Percentiles rank a stretch among this genome's conserved stretches.
Conservation (phyloP, 1,140 invertebrate genomes). For the Lordiphosa collinella region DNA sequence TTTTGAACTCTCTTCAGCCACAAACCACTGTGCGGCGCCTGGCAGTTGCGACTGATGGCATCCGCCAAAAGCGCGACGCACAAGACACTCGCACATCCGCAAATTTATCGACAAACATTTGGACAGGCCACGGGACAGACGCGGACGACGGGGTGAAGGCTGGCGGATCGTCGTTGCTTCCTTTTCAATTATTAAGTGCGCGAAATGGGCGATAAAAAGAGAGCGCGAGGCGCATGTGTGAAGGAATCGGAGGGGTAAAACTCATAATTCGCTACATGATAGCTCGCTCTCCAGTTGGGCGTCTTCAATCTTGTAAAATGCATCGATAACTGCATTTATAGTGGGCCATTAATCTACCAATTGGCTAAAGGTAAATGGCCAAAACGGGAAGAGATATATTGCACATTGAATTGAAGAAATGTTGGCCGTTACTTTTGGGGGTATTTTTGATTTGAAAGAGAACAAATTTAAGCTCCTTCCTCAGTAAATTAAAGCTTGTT, state of each 20-base stretch:
- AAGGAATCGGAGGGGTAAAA: conserved; percentile 17
- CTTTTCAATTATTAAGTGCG: conserved; percentile 77
- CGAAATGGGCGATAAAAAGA: conserved; percentile 68
- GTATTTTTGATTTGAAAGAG: not conserved
- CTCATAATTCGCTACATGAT: conserved; percentile 66
- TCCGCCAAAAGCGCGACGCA: conserved; percentile 63
- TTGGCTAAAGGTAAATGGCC: conserved; percentile 53
- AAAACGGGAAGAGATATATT: conserved; percentile 6
- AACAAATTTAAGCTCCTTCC: not conserved
- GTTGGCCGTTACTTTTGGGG: too few species aligned
- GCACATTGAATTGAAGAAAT: not conserved
- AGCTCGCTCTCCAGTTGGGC: conserved; percentile 9
- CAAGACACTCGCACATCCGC: conserved; percentile 76
- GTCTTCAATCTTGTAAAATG: conserved; percentile 64
- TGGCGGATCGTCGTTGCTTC: conserved; percentile 50
- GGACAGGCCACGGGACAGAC: conserved; percentile 50
- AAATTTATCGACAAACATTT: conserved; percentile 79
- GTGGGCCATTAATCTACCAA: conserved; percentile 57
- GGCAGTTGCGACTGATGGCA: conserved; percentile 69
- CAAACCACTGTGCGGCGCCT: conserved; percentile 28
- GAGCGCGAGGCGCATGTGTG: conserved; percentile 41
- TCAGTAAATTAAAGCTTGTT: conserved; percentile 13
- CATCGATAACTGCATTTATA: conserved; percentile 63
- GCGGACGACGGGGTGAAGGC: not conserved
- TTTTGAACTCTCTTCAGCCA: too few species aligned